These are phyloP conservation scores for Macropis europaea DNA, from an alignment of 2,888 invertebrate species.

Conservation along the genomic window DNA sequence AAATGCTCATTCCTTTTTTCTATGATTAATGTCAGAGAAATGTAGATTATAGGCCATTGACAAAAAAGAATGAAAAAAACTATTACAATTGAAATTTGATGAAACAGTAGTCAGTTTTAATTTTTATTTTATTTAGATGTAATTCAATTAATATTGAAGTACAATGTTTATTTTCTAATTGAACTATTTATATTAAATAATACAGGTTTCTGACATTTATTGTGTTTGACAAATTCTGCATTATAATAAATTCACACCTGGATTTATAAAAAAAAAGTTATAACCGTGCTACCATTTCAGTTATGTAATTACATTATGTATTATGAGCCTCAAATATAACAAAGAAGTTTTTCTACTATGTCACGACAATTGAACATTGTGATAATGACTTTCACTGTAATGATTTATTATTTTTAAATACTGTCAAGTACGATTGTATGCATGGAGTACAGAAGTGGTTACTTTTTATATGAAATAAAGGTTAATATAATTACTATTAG, in stretches of 20 bases:
- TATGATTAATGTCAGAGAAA: neutral
- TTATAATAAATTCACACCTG: neutral
- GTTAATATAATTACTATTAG: slow-evolving; percentile 16
- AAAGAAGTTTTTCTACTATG: neutral
- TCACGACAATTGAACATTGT: neutral
- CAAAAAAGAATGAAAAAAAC: neutral
- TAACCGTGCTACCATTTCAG: neutral
- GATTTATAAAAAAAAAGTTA: neutral
- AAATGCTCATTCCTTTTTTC: neutral
- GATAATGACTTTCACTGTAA: neutral
- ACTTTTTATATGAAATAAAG: slow-evolving; percentile 30
- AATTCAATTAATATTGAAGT: no score
- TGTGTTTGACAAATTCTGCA: neutral
- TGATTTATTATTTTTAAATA: slow-evolving; percentile 6
- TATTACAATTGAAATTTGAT: neutral
- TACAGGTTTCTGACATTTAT: slow-evolving; percentile 1
- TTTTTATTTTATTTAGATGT: neutral
- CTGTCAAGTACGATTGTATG: slow-evolving; percentile 26
- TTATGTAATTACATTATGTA: neutral
- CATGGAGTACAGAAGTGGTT: slow-evolving; percentile 45
- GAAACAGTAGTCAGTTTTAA: neutral
- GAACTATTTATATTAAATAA: neutral
- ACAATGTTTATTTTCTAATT: neutral
- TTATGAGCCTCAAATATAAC: neutral
- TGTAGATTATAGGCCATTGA: neutral